Evolutionary conservation across 2,888 invertebrate genomes (phyloP), one percentile per base, ranked within the genome.

Genomic region (Helleia helle): DNA sequence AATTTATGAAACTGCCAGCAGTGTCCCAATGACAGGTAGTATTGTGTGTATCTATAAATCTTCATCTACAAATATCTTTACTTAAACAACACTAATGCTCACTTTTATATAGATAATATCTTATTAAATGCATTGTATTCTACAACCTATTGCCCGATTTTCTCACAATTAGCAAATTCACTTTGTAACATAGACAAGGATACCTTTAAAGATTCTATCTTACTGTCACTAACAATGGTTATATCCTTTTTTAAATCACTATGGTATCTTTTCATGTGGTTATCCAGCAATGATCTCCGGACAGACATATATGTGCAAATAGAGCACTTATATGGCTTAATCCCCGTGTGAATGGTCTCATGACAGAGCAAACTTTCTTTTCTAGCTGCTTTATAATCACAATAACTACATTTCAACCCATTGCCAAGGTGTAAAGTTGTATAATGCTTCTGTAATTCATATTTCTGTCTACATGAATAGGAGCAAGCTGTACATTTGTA

Each of bases 391-490:
- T 48, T 60, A 9, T 59, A 75, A 2, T 74, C 66, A 47, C 77
- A 77, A 11, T 54, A 69, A 0, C 59, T 51, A 22, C 79, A 79
- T 44, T 76, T 66, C 0, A 70, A 39, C 0, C 63, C 65, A 0
- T 59, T 61, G 0, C 72, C 74, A n/a, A 71, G 39, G 39, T 77
- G 77, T 0, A 62, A 46, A 0, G 51, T 56, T 0, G 58, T 52
- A 1, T 59, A 65, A 48, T 80, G 79, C 2, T 60, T 64, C 1
- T 71, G 65, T 1, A 79, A 51, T 2, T 73, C 74, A 36, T 71
- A 67, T 25, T 71, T 75, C 1, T 65, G 61, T 12, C 60, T 66
- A 12, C 70, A 72, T 0, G 65, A 53, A 13, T 70, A 72, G 0
- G 50, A 49, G 26, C 79, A 80, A 0, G 54, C 30, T 0, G 48